phyloP scores from a whole-genome alignment of 1,140 invertebrate genomes.

The Hyles vespertilio region DNA sequence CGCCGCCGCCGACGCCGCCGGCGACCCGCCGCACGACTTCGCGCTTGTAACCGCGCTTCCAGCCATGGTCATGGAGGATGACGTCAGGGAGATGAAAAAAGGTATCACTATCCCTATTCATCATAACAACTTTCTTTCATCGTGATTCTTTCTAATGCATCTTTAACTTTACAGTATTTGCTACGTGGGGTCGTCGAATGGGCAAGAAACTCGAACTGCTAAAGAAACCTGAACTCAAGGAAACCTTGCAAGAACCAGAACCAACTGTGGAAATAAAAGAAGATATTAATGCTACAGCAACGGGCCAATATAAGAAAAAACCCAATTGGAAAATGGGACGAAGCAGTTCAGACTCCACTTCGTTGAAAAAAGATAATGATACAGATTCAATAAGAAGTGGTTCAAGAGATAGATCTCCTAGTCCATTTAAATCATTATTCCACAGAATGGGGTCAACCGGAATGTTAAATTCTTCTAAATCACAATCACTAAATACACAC shows the following conservation, averaged over 20 bases:
- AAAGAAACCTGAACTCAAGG: conserved; percentile 80
- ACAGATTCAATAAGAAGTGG: conserved; percentile 67
- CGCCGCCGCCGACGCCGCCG: conserved; percentile 33
- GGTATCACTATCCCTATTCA: conserved; percentile 32
- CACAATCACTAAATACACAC: conserved; percentile 69
- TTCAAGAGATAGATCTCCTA: conserved; percentile 76
- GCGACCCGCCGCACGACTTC: conserved; percentile 61
- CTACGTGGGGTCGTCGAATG: conserved; percentile 87
- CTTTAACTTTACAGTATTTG: conserved; percentile 77
- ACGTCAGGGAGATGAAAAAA: conserved; percentile 74
- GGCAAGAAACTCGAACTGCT: conserved; percentile 87
- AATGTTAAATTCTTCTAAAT: conserved; percentile 80
- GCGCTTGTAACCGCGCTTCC: conserved; percentile 77
- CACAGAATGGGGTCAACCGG: conserved; percentile 85
- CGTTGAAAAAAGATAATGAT: conserved; percentile 61
- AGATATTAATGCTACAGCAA: conserved; percentile 39
- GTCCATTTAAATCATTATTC: conserved; percentile 83
- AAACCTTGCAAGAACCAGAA: conserved; percentile 54
- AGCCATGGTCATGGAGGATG: conserved; percentile 78
- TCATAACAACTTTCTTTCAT: neutral
- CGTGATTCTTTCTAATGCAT: conserved; percentile 6
- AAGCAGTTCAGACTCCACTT: conserved; percentile 68
- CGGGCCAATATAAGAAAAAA: conserved; percentile 70
- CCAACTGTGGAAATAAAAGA: conserved; percentile 38
- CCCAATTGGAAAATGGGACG: conserved; percentile 72